These are phyloP conservation scores for Scaptomyza flava DNA, from an alignment of 2,888 invertebrate genomes.

Conservation along the genomic window DNA sequence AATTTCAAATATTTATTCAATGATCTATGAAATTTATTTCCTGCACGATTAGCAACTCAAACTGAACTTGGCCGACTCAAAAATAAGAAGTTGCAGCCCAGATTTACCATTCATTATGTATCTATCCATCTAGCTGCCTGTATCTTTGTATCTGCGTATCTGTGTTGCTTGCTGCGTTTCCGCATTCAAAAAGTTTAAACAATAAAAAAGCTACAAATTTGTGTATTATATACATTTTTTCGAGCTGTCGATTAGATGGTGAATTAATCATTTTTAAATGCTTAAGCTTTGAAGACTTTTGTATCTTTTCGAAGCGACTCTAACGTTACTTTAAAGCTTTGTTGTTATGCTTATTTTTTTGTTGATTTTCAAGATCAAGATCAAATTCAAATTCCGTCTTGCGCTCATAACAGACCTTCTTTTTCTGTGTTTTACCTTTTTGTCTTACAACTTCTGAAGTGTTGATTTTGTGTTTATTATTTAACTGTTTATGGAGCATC, in stretches of 20 bases:
- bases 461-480: constrained; percentile 9
- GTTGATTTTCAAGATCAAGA: constrained; percentile 74
- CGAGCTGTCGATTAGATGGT: constrained; percentile 33
- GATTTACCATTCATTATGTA: constrained; percentile 8
- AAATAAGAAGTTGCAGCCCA: constrained; percentile 22
- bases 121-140: neutral
- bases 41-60: constrained; percentile 39
- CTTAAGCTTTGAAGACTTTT: neutral
- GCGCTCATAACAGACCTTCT: constrained; percentile 19
- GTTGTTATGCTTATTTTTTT: constrained; percentile 20
- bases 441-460: constrained; percentile 19
- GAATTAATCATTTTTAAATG: constrained; percentile 42
- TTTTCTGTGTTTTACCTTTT: constrained; percentile 4
- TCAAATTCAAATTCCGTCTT: constrained; percentile 24
- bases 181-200: constrained; percentile 46
- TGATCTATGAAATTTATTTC: constrained; percentile 33
- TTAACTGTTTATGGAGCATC: constrained; percentile 46
- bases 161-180: constrained; percentile 49
- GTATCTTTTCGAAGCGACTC: constrained; percentile 22
- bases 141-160: constrained; percentile 8
- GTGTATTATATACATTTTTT: constrained; percentile 11
- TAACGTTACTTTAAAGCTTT: constrained; percentile 17
- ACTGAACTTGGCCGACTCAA: constrained; percentile 57
- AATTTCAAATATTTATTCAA: constrained; percentile 10
- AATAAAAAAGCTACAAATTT: constrained; percentile 14